Percentiles rank a stretch among this genome's conserved stretches.
phyloP scores from a whole-genome alignment of 2,113 vertebrate genomes.

The Aptenodytes forsteri region DNA sequence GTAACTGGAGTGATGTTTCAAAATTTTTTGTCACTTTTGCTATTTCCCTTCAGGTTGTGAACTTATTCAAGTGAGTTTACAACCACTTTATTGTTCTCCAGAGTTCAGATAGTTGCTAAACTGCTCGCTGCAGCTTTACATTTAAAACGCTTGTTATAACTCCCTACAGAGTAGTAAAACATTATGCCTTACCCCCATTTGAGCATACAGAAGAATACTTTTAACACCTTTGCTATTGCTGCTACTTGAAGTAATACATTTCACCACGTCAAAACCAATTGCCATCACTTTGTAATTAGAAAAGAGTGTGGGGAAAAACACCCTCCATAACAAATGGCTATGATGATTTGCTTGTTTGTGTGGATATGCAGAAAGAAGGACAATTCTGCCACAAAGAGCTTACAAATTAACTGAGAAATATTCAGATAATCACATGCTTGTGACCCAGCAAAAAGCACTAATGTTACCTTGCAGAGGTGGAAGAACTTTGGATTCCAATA shows the following conservation, averaged over 20 bases:
- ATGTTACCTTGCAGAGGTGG: background rate
- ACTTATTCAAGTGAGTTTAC: slow-evolving; percentile 42
- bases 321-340: background rate
- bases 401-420: background rate
- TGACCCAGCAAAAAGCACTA: background rate
- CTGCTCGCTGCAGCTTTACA: background rate
- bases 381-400: background rate
- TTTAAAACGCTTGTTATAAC: slow-evolving; percentile 39
- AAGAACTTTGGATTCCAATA: background rate
- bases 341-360: background rate
- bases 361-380: background rate
- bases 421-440: background rate
- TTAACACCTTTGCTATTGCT: slow-evolving; percentile 17
- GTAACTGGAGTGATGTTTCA: background rate
- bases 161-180: slow-evolving; percentile 8
- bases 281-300: background rate
- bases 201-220: background rate
- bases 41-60: slow-evolving; percentile 33
- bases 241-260: background rate
- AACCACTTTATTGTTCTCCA: slow-evolving; percentile 39
- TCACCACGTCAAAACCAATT: background rate
- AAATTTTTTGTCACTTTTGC: background rate
- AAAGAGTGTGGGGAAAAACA: background rate
- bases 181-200: background rate
- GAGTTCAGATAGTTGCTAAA: slow-evolving; percentile 42